A percentile compares a stretch with the other conserved stretches of the same genome.
Conservation (phyloP, 1,140 invertebrate species). For the Drosophila simulans region DNA sequence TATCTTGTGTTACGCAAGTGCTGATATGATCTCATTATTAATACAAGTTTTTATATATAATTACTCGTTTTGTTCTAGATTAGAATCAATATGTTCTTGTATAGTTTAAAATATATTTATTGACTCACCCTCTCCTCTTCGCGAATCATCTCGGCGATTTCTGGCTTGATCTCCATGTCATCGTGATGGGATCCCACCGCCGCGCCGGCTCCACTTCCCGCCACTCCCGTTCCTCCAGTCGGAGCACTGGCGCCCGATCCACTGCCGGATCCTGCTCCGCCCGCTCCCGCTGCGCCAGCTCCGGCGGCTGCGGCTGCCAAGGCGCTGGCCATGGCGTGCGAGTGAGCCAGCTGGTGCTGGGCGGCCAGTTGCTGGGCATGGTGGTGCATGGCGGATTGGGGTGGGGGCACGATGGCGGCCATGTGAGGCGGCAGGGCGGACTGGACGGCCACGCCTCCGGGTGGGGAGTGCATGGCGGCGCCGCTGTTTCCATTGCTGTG, state of each 20-base stretch:
- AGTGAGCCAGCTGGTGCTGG: constrained; percentile 78
- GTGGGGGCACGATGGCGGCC: constrained; percentile 56
- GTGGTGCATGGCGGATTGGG: constrained; percentile 61
- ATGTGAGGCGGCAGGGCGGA: constrained; percentile 64
- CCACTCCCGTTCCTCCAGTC: constrained; percentile 32
- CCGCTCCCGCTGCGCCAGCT: constrained; percentile 34
- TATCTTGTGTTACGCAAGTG: background rate
- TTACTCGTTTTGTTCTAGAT: no score
- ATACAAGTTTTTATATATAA: no score
- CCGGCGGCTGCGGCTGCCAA: constrained; percentile 56
- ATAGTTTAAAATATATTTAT: no score
- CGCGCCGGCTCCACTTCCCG: constrained; percentile 28
- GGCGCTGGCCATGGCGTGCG: constrained; percentile 77
- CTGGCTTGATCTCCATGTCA: constrained; percentile 95
- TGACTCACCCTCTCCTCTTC: constrained; percentile 96
- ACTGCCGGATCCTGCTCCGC: constrained; percentile 54
- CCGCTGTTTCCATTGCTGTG: constrained; percentile 53
- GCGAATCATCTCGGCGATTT: constrained; percentile 97
- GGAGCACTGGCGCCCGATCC: constrained; percentile 37
- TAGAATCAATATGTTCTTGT: no score
- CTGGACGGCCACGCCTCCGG: constrained; percentile 59
- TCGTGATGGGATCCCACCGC: constrained; percentile 85
- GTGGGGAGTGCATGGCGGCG: constrained; percentile 53
- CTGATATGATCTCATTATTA: background rate
- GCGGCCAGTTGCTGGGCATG: constrained; percentile 78